phyloP scores from a whole-genome alignment of 2,797 vertebrate genomes.

The Oryzias dopingdopingensis region DNA sequence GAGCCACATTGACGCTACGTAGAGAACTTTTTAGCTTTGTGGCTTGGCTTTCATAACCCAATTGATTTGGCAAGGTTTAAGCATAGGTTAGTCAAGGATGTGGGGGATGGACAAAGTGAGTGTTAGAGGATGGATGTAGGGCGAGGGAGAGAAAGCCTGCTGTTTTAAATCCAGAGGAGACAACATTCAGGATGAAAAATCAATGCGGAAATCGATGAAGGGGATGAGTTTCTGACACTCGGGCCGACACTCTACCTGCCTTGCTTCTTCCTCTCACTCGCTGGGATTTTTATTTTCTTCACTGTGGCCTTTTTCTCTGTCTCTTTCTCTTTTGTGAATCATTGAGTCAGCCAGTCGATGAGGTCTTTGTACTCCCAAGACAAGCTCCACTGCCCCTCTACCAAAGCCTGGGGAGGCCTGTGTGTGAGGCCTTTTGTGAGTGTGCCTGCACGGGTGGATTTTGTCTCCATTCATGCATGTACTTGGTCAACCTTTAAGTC shows the following conservation, averaged over 20 bases:
- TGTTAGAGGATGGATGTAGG: conserved; percentile 50
- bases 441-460: conserved; percentile 60
- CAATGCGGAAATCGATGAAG: conserved; percentile 76
- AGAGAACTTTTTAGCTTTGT: conserved; percentile 41
- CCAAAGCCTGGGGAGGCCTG: conserved; percentile 67
- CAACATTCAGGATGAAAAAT: conserved; percentile 75
- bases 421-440: conserved; percentile 64
- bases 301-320: conserved; percentile 42
- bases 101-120: conserved; percentile 62
- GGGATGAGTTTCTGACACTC: conserved; percentile 77
- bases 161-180: conserved; percentile 77
- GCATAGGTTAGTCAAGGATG: conserved; percentile 58
- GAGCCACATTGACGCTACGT: conserved; percentile 14
- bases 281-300: conserved; percentile 51
- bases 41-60: conserved; percentile 43
- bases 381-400: conserved; percentile 72
- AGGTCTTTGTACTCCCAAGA: conserved; percentile 79
- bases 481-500: conserved; percentile 62
- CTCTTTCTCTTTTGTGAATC: conserved; percentile 70
- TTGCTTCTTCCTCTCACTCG: conserved; percentile 60
- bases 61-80: conserved; percentile 68
- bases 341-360: conserved; percentile 79
- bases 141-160: conserved; percentile 55
- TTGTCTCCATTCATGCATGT: conserved; percentile 65
- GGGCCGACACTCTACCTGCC: conserved; percentile 63